Evolutionary conservation across 2,888 invertebrate species (phyloP), one percentile per base, ranked within the genome.

Genomic region (Penaeus monodon): DNA sequence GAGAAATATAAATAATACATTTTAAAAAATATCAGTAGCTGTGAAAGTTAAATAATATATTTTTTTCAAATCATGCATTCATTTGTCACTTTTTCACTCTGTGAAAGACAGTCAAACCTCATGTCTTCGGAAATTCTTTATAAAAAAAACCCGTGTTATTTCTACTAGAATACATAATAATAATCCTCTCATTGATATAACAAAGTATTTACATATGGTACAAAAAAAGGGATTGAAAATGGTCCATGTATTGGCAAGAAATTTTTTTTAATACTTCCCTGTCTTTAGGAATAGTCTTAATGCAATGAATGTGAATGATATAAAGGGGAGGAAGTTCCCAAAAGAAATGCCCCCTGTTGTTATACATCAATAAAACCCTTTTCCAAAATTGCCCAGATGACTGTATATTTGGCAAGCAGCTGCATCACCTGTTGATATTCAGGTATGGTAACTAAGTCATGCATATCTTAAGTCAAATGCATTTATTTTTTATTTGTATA

Each of bases 331-430:
- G 44, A 27, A 12, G 29, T 27, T 8, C 68, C 84, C 17, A 57
- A 22, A 27, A 76, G 44, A 49, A 81, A 27, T 3, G 3, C 68
- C 81, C n/a, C n/a, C 24, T 20, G 22, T 38, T 65, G 38, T 38
- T 17, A 68, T 83, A 8, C 57, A 29, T 24, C 81, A 79, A 79
- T 70, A 80, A 79, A 14, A 83, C 65, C n/a, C 20, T 49, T 38
- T 20, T 88, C 90, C 27, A 38, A 76, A 6, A 66, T 90, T 3
- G 77, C 80, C 65, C 79, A 84, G 89, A 88, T 33, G 90, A 90
- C 68, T 90, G 90, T 65, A 78, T 86, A 27, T 90, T 90, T 84
- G 84, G 88, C 86, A 89, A 64, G 49, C 85, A 1, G 22, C 81
- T n/a, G 74, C 89, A n/a, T 77, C 85, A 12, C 49, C 84, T 29